Conservation (phyloP, 2,797 vertebrate species). For the Halcyon chelicuti region DNA sequence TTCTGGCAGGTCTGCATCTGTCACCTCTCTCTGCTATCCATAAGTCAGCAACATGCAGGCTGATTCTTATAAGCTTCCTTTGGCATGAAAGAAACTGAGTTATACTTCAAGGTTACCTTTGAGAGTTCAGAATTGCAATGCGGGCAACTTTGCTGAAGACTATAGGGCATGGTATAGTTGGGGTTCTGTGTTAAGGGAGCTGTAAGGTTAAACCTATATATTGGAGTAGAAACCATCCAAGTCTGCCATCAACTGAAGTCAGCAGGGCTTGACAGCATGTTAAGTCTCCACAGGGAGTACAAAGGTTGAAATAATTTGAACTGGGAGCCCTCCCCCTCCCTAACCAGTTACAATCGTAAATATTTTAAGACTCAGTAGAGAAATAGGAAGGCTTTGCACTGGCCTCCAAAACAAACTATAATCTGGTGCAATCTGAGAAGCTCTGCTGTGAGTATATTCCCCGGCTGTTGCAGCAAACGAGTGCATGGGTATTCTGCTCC, state of each 20-base stretch:
- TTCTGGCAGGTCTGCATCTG: constrained; percentile 19
- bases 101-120: constrained; percentile 25
- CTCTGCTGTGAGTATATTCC: background rate
- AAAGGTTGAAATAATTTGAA: constrained; percentile 58
- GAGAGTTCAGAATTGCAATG: background rate
- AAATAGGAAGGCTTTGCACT: background rate
- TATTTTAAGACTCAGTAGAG: constrained; percentile 35
- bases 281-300: constrained; percentile 16
- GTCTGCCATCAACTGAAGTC: background rate
- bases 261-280: background rate
- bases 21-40: background rate
- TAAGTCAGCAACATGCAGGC: background rate
- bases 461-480: background rate
- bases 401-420: constrained; percentile 38
- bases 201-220: constrained; percentile 4
- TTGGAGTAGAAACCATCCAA: background rate
- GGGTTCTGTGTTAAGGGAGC: constrained; percentile 15
- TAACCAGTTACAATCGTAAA: background rate
- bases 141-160: constrained; percentile 41
- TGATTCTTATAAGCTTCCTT: background rate
- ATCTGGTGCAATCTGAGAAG: constrained; percentile 5
- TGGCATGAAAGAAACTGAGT: background rate
- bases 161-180: constrained; percentile 3
- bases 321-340: background rate
- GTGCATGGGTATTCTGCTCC: background rate